Evolutionary conservation across 2,113 vertebrate species (phyloP).

Genomic region (Tachysurus fulvidraco): DNA sequence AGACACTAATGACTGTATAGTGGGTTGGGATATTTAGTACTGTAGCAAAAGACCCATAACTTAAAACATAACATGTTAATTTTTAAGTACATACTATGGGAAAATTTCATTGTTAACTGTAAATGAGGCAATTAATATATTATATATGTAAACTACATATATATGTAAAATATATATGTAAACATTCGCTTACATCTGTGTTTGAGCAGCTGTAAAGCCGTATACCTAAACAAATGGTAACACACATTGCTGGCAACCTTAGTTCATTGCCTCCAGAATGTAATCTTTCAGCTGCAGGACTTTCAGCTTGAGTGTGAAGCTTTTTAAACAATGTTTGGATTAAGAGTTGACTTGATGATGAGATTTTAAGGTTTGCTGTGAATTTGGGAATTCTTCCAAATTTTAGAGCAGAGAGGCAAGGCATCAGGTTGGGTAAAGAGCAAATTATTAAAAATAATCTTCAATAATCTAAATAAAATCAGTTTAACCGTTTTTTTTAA

Average conservation of each 20-base stretch:
- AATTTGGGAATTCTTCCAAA: not conserved
- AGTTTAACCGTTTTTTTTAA: not conserved
- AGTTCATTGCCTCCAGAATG: constrained; percentile 46
- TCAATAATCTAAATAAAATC: not conserved
- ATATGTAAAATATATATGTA: too few relatives aligned
- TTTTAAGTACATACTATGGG: not conserved
- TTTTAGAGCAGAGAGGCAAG: not conserved
- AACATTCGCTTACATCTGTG: constrained; percentile 63
- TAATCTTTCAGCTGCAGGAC: constrained; percentile 2
- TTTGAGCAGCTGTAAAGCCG: constrained; percentile 70
- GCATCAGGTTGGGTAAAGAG: not conserved
- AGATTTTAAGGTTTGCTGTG: constrained; percentile 5
- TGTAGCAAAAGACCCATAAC: not conserved
- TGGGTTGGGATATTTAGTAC: not conserved
- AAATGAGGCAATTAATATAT: not conserved
- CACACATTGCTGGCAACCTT: constrained; percentile 53
- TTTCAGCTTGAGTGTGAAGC: constrained; percentile 20
- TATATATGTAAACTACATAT: too few relatives aligned
- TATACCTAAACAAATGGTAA: constrained; percentile 45
- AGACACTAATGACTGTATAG: not conserved
- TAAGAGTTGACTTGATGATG: constrained; percentile 19
- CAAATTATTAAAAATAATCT: not conserved
- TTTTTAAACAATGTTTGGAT: constrained; percentile 5
- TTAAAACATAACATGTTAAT: not conserved
- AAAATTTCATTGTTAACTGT: not conserved